Evolutionary conservation across 2,797 vertebrate species (phyloP), one percentile per base, ranked within the genome.

Genomic region (Coranthus polyacanthus): DNA sequence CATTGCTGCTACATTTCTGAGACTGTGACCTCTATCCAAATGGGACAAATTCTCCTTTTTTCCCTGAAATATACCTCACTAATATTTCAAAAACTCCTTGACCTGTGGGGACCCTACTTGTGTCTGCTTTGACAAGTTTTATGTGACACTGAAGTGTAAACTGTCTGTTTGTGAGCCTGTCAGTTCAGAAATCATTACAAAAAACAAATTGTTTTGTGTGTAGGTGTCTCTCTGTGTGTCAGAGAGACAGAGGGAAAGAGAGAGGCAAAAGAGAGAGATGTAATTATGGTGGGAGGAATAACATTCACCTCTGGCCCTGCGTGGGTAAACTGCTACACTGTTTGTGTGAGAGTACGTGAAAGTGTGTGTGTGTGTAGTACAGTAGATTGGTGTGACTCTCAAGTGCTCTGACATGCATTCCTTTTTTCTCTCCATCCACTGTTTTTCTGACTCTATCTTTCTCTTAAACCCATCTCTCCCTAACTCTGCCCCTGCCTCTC

Each of bases 251-350:
- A 71, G 72, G 55, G 75, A 86, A 57, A 6, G 81, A 78, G 72
- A 77, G n/a, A 79, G 57, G 68, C 58, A 68, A 56, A 77, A 79
- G 72, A 83, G 86, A 86, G 75, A 72, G 63, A 81, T 75, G 85
- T 87, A 88, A 91, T 91, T 88, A 85, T 52, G 32, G 89, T 89
- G 86, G 89, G 89, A 88, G 89, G 87, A 84, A 72, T 65, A 82
- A 38, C 44, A 57, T 62, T 83, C 79, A 90, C 86, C 89, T 78
- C 70, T 87, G 70, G 74, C 80, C 84, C 55, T 65, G 83, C 76
- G 89, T 90, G 85, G 89, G 87, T n/a, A n/a, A n/a, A n/a, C n/a
- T n/a, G n/a, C n/a, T n/a, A n/a, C 60, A 51, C 75, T 76, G 71
- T 68, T 32, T 60, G 45, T 53, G n/a, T n/a, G n/a, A n/a, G n/a